Conservation (phyloP, 2,113 vertebrate species). For the Chascanopsetta lugubris region DNA sequence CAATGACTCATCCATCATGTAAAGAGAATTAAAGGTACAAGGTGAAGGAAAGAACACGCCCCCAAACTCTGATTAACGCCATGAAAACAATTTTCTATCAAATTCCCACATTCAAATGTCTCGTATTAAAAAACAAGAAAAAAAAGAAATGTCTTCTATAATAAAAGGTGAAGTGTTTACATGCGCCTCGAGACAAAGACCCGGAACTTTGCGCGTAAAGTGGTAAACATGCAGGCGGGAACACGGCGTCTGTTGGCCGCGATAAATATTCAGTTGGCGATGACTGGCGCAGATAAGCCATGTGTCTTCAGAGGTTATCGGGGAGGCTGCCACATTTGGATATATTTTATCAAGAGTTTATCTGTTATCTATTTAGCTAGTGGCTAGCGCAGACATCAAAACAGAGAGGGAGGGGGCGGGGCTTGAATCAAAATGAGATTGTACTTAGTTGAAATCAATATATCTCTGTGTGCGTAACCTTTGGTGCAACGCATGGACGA, state of each 20-base stretch:
- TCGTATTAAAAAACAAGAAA: no score
- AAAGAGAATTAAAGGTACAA: not conserved
- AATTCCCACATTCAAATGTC: no score
- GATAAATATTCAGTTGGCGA: conserved; percentile 85
- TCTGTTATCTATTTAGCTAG: conserved; percentile 82
- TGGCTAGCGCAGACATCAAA: conserved; percentile 76
- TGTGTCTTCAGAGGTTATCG: conserved; percentile 83
- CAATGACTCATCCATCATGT: not conserved
- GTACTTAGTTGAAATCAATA: conserved; percentile 79
- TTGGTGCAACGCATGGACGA: conserved; percentile 68
- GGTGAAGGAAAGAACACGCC: not conserved
- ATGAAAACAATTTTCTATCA: not conserved
- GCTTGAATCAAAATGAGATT: conserved; percentile 78
- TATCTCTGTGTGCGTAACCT: conserved; percentile 70
- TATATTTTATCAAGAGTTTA: conserved; percentile 84
- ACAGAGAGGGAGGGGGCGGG: conserved; percentile 63
- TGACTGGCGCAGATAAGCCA: conserved; percentile 82
- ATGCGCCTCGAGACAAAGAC: conserved; percentile 37
- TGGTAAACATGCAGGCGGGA: conserved; percentile 75
- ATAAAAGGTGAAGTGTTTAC: conserved; percentile 13
- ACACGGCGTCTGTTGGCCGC: conserved; percentile 74
- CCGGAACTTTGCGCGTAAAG: conserved; percentile 62
- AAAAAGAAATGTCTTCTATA: not conserved
- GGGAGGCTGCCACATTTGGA: conserved; percentile 80
- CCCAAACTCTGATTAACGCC: not conserved